These are phyloP conservation scores for Plecotus auritus DNA, from an alignment of 2,113 vertebrate species.

Conservation along the genomic window DNA sequence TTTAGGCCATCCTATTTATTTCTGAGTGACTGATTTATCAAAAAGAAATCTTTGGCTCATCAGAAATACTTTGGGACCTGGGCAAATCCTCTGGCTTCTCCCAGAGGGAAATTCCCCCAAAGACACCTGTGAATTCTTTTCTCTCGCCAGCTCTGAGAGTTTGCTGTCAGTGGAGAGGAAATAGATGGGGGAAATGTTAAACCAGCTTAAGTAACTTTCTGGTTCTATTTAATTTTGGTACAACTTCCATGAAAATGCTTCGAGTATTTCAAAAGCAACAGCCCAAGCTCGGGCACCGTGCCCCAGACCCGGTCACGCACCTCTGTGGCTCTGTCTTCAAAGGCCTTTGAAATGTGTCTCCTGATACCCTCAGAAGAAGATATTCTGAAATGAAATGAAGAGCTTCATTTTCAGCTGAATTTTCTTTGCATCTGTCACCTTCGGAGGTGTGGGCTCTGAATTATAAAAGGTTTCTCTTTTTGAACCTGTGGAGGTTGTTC, in stretches of 20 bases:
- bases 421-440: conserved; percentile 50
- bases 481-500: conserved; percentile 39
- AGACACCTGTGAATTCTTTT: conserved; percentile 9
- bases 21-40: not conserved
- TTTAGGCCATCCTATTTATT: not conserved
- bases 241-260: conserved; percentile 63
- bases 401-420: conserved; percentile 55
- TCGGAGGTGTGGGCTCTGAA: conserved; percentile 29
- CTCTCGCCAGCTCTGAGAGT: not conserved
- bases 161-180: conserved; percentile 12
- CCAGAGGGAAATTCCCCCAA: not conserved
- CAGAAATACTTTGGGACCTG: not conserved
- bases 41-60: not conserved
- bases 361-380: conserved; percentile 52
- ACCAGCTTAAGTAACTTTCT: conserved; percentile 51
- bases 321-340: conserved; percentile 53
- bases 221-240: conserved; percentile 54
- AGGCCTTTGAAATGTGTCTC: conserved; percentile 67
- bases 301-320: conserved; percentile 31
- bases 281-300: conserved; percentile 23
- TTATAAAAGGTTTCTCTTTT: conserved; percentile 56
- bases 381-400: conserved; percentile 64
- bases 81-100: not conserved
- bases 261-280: conserved; percentile 60
- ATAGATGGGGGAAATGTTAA: conserved; percentile 25